A percentile compares a stretch with the other conserved stretches of the same genome.
Conservation (phyloP, 2,113 vertebrate species). For the Cryptoleucopteryx plumbea region DNA sequence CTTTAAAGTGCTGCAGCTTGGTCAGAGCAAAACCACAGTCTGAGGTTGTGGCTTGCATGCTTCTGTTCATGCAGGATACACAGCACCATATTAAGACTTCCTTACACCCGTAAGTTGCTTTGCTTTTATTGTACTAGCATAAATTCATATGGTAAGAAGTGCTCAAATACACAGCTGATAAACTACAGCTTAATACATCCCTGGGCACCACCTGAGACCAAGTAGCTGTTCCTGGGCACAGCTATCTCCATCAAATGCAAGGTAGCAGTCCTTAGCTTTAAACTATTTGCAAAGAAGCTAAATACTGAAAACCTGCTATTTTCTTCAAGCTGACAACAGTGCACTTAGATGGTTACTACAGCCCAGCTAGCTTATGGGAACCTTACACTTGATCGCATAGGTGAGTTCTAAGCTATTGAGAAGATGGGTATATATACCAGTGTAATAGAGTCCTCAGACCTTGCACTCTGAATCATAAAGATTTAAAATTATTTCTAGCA, state of each 20-base stretch:
- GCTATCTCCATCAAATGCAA: background rate
- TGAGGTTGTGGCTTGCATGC: background rate
- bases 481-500: background rate
- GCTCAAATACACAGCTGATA: background rate
- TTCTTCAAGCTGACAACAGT: background rate
- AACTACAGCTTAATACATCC: background rate
- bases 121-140: background rate
- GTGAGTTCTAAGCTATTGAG: background rate
- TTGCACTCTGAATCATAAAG: background rate
- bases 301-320: background rate
- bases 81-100: background rate
- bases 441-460: background rate
- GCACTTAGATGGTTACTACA: background rate
- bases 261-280: background rate
- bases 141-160: background rate
- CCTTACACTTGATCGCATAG: background rate
- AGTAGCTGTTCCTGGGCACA: background rate
- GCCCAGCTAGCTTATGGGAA: background rate
- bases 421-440: background rate
- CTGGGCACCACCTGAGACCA: background rate
- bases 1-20: background rate
- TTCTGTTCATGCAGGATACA: background rate
- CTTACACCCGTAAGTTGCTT: background rate
- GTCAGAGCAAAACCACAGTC: background rate
- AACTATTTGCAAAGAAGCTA: background rate